phyloP scores from a whole-genome alignment of 2,113 vertebrate species.

The Perccottus glenii region DNA sequence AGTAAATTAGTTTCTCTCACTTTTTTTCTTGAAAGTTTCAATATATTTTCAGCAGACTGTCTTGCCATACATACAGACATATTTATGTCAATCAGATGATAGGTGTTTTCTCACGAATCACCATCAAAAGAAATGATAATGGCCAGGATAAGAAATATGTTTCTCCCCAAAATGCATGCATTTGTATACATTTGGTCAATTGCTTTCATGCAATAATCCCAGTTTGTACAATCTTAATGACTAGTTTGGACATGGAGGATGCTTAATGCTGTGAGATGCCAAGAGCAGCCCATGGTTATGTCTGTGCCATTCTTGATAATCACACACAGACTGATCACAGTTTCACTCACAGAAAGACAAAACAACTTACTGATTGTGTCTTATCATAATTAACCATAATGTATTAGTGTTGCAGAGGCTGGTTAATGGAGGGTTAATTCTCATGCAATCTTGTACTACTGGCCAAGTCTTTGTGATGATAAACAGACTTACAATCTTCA shows the following conservation, averaged over 20 bases:
- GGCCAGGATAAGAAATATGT: neutral
- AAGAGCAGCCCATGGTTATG: constrained; percentile 4
- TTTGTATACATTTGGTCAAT: too few species aligned
- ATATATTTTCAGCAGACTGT: neutral
- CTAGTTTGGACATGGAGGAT: neutral
- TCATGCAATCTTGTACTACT: constrained; percentile 33
- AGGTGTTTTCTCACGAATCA: constrained; percentile 16
- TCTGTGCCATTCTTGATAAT: constrained; percentile 21
- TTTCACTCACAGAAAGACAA: constrained; percentile 18
- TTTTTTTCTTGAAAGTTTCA: constrained; percentile 5
- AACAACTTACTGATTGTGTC: constrained; percentile 19
- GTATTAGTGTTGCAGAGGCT: constrained; percentile 11
- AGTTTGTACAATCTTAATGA: too few species aligned
- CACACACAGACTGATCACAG: constrained; percentile 10
- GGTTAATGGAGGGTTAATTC: constrained; percentile 14
- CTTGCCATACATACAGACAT: constrained; percentile 16
- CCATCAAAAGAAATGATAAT: constrained; percentile 10
- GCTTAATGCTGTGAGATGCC: neutral
- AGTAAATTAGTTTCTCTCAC: constrained; percentile 21
- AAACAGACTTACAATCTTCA: constrained; percentile 55
- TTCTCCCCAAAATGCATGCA: too few species aligned
- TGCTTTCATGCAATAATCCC: too few species aligned
- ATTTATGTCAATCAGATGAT: constrained; percentile 16
- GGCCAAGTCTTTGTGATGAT: constrained; percentile 41
- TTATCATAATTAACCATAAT: constrained; percentile 14